Conservation (phyloP, 2,113 vertebrate genomes). For the Rhinopomastus cyanomelas region DNA sequence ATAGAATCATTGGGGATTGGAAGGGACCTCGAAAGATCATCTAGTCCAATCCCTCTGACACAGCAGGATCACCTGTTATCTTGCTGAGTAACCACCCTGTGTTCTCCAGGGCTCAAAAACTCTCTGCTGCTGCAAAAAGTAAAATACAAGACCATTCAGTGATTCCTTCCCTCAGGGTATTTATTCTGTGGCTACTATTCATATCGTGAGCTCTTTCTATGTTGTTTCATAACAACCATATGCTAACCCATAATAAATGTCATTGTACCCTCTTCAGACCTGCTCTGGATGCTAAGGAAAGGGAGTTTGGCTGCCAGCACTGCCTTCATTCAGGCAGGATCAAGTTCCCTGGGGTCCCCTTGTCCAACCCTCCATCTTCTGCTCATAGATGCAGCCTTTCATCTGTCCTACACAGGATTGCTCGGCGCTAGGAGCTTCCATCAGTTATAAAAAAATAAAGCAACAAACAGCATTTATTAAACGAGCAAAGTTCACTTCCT, state of each 20-base stretch:
- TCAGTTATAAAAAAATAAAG: not conserved
- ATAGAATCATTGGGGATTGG: too few relatives aligned
- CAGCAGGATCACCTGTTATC: too few relatives aligned
- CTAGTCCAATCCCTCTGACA: too few relatives aligned
- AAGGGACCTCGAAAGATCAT: too few relatives aligned
- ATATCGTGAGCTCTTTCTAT: constrained; percentile 1
- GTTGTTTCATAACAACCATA: not conserved
- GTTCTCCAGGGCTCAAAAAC: not conserved
- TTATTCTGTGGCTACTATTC: not conserved
- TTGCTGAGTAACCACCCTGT: not conserved
- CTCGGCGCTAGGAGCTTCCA: not conserved
- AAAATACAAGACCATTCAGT: not conserved
- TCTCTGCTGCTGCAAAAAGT: not conserved
- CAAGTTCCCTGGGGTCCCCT: not conserved
- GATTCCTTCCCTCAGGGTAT: not conserved
- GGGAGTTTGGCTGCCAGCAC: constrained; percentile 8
- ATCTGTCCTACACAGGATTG: not conserved
- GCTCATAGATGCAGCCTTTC: not conserved
- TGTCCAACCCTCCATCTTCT: not conserved
- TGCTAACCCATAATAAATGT: not conserved
- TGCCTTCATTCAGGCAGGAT: constrained; percentile 1
- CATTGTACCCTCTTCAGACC: constrained; percentile 3
- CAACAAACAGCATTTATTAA: constrained; percentile 1
- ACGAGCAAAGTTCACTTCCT: constrained; percentile 33
- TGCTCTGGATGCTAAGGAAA: not conserved